A percentile compares a stretch with the other conserved stretches of the same genome.
Conservation (phyloP, 1,140 invertebrate species). For the Frieseomelitta varia region DNA sequence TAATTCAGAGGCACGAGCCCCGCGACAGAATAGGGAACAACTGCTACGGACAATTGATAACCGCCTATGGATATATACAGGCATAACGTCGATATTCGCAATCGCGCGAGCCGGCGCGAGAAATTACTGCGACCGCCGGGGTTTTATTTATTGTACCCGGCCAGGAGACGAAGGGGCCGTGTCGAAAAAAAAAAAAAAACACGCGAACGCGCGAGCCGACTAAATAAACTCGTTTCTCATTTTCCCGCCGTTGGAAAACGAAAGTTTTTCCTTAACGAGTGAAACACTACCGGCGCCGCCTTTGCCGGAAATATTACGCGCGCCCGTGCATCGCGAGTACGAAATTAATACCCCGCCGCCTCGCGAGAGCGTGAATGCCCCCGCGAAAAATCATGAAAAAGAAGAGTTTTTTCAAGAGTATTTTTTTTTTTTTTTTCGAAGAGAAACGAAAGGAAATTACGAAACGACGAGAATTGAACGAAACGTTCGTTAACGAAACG, state of each 20-base stretch:
- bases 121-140: constrained; percentile 45
- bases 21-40: constrained; percentile 1
- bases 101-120: background rate
- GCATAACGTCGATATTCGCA: constrained; percentile 41
- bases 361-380: background rate
- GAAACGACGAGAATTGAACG: too few relatives aligned
- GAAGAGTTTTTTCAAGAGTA: too few relatives aligned
- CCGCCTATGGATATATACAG: constrained; percentile 15
- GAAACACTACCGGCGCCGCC: constrained; percentile 21
- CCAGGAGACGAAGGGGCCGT: constrained; percentile 27
- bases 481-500: too few relatives aligned
- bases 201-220: background rate
- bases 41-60: constrained; percentile 32
- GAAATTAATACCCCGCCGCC: background rate
- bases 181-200: constrained; percentile 4
- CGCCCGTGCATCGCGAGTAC: constrained; percentile 8
- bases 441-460: too few relatives aligned
- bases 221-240: constrained; percentile 48
- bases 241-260: constrained; percentile 3
- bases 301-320: constrained; percentile 28
- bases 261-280: constrained; percentile 37
- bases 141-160: constrained; percentile 50
- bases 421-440: too few relatives aligned
- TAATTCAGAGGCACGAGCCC: constrained; percentile 22
- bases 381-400: too few relatives aligned